Base-by-base conservation (phyloP, 2,797 vertebrate species). In the Etheostoma nigrum region DNA sequence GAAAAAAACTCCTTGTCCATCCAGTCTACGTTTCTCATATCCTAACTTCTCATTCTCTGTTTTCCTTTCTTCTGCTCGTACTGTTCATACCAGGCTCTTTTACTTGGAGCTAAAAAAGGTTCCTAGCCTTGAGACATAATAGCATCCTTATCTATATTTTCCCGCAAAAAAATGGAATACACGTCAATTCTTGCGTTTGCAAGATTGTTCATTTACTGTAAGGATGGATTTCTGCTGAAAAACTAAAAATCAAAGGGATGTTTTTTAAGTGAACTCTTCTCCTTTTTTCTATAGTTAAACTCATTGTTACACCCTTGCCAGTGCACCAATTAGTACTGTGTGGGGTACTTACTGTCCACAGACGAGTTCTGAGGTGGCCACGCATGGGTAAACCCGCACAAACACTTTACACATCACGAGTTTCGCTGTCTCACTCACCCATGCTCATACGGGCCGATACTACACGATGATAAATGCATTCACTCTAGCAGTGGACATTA, bases 351-450 rank as follows among this genome's bases (percentile, higher is more conserved):
- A 42, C 58, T 51, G 75, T 58, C 74, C 66, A 58, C 72, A 68
- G 66, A 68, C 7, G 5, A 64, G 49, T 18, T 75, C 69, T 55
- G 68, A 49, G 69, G 59, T 23, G 72, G 42, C 53, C 68, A 79
- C 44, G 62, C 79, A 66, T 80, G 86, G 78, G 7, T 66, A 62
- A 75, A 49, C 57, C 52, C 30, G 66, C 73, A 78, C 77, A 81
- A 73, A 57, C 68, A 58, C 72, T 47, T 53, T 19, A 40, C 54
- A 63, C 57, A 67, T 78, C 73, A 74, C 49, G 36, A 48, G 76
- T 68, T 74, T n/a, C n/a, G 13, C 59, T 23, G 58, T 48, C 67
- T 65, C 57, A 21, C 62, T 68, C 66, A 33, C 18, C 42, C 45
- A 15, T 19, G 61, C 47, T 67, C 55, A 47, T 10, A 61, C 54